Evolutionary conservation across 1,140 invertebrate species (phyloP).

Genomic region (Panagrolaimus sp.): DNA sequence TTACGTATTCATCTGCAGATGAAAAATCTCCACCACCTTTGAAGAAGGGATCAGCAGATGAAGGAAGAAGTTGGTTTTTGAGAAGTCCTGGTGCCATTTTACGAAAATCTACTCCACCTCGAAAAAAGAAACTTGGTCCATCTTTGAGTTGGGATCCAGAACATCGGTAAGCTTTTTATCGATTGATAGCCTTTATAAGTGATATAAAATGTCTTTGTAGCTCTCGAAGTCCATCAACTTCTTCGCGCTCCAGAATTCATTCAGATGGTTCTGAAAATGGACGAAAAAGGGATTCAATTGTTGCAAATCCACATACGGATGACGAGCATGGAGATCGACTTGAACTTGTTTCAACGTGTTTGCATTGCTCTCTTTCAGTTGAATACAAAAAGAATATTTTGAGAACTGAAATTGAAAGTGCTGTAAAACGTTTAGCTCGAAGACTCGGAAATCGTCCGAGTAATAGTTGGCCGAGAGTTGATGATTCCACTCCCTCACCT

Average conservation of each 20-base stretch:
- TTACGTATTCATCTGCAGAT: not conserved
- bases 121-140: slow-evolving; percentile 50
- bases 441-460: slow-evolving; percentile 41
- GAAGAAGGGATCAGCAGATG: slow-evolving; percentile 17
- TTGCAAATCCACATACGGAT: slow-evolving; percentile 9
- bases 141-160: slow-evolving; percentile 55
- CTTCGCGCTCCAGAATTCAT: slow-evolving; percentile 44
- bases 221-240: slow-evolving; percentile 41
- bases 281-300: slow-evolving; percentile 16
- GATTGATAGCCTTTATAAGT: not conserved
- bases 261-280: slow-evolving; percentile 49
- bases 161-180: slow-evolving; percentile 30
- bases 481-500: slow-evolving; percentile 12
- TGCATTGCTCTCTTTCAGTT: slow-evolving; percentile 42
- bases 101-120: slow-evolving; percentile 19
- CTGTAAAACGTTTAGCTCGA: slow-evolving; percentile 49
- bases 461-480: slow-evolving; percentile 22
- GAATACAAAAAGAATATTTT: slow-evolving; percentile 39
- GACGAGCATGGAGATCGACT: slow-evolving; percentile 24
- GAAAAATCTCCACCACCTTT: slow-evolving; percentile 8
- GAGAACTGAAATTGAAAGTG: slow-evolving; percentile 51
- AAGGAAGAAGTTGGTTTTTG: slow-evolving; percentile 7
- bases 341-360: slow-evolving; percentile 34
- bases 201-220: slow-evolving; percentile 16
- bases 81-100: not conserved